phyloP scores from a whole-genome alignment of 2,113 vertebrate genomes.

The Lamprologus ornatipinnis region DNA sequence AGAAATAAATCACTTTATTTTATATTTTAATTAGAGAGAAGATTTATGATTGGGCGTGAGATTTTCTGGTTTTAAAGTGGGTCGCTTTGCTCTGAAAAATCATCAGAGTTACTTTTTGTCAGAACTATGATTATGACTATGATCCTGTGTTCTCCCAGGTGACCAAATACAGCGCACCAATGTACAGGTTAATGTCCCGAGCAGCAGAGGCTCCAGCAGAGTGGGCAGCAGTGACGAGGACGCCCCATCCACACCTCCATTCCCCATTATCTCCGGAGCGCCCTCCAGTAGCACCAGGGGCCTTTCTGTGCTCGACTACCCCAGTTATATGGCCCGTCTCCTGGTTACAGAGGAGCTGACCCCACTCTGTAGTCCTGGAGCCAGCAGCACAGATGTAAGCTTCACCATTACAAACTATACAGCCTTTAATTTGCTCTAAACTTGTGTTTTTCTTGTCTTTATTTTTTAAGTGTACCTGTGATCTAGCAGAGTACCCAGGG shows the following conservation, averaged over 20 bases:
- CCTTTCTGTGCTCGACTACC: constrained; percentile 73
- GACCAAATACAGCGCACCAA: constrained; percentile 5
- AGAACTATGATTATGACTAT: not conserved
- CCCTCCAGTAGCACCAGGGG: constrained; percentile 31
- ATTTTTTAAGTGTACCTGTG: constrained; percentile 59
- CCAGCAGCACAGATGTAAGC: constrained; percentile 57
- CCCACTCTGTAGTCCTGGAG: constrained; percentile 59
- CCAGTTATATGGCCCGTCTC: constrained; percentile 75
- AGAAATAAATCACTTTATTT: not conserved
- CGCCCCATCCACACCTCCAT: constrained; percentile 6
- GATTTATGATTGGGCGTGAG: not conserved
- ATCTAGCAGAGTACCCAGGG: not conserved
- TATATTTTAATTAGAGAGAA: not conserved
- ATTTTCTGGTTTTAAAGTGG: not conserved
- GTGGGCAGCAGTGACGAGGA: constrained; percentile 71
- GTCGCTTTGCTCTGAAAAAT: not conserved
- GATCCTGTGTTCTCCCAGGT: constrained; percentile 1
- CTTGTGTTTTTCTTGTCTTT: not conserved
- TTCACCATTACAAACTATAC: constrained; percentile 27
- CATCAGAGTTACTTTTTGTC: not conserved
- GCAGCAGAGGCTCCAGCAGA: constrained; percentile 51
- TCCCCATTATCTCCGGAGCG: constrained; percentile 10
- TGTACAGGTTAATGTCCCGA: not conserved
- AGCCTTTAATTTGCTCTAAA: not conserved
- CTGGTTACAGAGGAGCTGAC: constrained; percentile 41